These are phyloP conservation scores for Psittacula echo DNA, from an alignment of 2,797 vertebrate genomes.

Conservation along the genomic window DNA sequence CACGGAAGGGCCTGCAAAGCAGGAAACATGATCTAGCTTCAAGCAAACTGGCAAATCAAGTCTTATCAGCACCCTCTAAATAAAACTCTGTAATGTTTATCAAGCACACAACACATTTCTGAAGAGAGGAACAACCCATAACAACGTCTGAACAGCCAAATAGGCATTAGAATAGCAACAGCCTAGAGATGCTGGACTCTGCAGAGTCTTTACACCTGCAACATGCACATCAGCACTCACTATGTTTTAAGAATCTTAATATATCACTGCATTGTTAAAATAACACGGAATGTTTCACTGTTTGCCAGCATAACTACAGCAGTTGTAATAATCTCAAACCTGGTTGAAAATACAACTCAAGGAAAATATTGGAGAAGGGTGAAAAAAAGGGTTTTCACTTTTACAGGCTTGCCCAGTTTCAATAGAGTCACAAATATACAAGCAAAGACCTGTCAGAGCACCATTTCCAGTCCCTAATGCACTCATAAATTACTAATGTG, in stretches of 20 bases:
- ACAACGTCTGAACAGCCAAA: neutral
- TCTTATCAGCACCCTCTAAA: constrained; percentile 45
- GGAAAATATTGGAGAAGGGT: neutral
- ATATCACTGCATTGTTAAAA: neutral
- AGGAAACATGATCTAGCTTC: constrained; percentile 49
- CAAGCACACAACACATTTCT: neutral
- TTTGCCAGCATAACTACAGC: neutral
- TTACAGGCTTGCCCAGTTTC: neutral
- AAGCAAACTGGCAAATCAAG: constrained; percentile 37
- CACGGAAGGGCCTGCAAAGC: neutral
- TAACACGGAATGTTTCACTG: fast-evolving
- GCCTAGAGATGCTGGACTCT: neutral
- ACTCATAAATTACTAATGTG: neutral
- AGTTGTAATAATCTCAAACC: neutral
- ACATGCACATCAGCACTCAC: neutral
- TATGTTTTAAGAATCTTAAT: neutral
- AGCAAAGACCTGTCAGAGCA: fast-evolving
- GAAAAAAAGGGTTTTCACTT: neutral
- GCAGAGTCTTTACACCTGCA: neutral
- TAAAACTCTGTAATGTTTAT: constrained; percentile 8
- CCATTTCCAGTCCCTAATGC: fast-evolving
- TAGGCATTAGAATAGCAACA: neutral
- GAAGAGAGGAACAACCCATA: neutral
- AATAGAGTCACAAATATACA: fast-evolving
- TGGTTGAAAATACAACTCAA: neutral